Evolutionary conservation across 2,888 invertebrate genomes (phyloP).

Genomic region (Capitulum mitella): DNA sequence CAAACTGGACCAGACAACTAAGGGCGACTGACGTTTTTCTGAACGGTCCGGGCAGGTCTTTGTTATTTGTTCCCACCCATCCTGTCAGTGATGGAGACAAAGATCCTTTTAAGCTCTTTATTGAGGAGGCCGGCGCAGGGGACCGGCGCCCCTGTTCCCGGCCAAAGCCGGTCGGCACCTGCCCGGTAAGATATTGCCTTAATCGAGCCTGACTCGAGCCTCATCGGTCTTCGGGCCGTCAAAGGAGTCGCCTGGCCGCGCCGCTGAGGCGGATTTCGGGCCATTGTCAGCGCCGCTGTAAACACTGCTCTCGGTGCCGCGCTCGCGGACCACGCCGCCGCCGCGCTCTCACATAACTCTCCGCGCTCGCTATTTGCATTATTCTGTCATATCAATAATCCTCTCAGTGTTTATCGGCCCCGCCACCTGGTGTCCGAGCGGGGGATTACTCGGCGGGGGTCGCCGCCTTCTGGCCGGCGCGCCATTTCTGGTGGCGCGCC

Average conservation of each 20-base stretch:
- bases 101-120: neutral
- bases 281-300: neutral
- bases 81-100: neutral
- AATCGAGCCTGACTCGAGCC: neutral
- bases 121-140: neutral
- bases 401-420: conserved; percentile 7
- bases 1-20: neutral
- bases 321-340: neutral
- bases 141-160: neutral
- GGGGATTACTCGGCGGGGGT: neutral
- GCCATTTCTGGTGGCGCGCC: neutral
- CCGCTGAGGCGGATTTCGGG: neutral
- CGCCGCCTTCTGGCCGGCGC: neutral
- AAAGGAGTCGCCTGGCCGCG: conserved; percentile 1
- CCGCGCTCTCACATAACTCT: conserved; percentile 7
- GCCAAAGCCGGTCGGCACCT: neutral
- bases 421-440: neutral
- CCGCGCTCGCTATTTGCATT: conserved; percentile 14
- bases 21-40: neutral
- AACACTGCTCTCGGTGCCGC: neutral
- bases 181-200: conserved; percentile 3
- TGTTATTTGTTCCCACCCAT: neutral
- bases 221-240: neutral
- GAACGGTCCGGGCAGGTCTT: neutral
- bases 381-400: conserved; percentile 24